Percentiles rank a stretch among this genome's conserved stretches.
Conservation (phyloP, 2,113 vertebrate species). For the Phaetusa simplex region DNA sequence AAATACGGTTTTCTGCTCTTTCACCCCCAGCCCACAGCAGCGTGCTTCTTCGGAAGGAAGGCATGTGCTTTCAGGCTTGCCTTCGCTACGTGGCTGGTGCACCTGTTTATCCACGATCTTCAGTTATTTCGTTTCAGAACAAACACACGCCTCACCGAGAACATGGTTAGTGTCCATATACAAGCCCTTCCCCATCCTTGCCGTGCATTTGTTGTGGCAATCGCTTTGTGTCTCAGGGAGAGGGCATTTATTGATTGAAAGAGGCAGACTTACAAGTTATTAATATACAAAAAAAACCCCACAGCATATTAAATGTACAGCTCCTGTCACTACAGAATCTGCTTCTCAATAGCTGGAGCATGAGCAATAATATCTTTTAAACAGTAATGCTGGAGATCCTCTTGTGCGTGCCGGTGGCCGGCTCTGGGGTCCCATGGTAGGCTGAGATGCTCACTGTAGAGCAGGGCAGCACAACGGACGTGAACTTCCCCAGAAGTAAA, state of each 20-base stretch:
- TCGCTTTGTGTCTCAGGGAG: background rate
- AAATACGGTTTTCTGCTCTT: rapidly evolving
- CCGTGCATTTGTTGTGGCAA: background rate
- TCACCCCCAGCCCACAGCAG: background rate
- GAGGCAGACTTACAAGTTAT: background rate
- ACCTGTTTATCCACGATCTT: rapidly evolving
- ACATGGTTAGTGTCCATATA: rapidly evolving
- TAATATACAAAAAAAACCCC: background rate
- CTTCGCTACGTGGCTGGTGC: rapidly evolving
- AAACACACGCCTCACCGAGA: rapidly evolving
- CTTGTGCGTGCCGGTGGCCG: rapidly evolving
- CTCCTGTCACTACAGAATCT: background rate
- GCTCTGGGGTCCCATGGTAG: rapidly evolving
- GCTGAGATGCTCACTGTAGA: rapidly evolving
- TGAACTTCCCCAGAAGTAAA: background rate
- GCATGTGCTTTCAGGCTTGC: background rate
- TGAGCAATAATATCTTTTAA: background rate
- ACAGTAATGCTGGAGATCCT: rapidly evolving
- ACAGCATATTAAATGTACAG: background rate
- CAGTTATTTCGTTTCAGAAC: background rate
- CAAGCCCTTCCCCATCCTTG: rapidly evolving
- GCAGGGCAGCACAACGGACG: rapidly evolving
- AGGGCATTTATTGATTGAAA: background rate
- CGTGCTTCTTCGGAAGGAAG: background rate
- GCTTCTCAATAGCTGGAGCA: background rate